These are phyloP conservation scores for Amiota mariae DNA, from an alignment of 2,888 invertebrate genomes.

Conservation along the genomic window DNA sequence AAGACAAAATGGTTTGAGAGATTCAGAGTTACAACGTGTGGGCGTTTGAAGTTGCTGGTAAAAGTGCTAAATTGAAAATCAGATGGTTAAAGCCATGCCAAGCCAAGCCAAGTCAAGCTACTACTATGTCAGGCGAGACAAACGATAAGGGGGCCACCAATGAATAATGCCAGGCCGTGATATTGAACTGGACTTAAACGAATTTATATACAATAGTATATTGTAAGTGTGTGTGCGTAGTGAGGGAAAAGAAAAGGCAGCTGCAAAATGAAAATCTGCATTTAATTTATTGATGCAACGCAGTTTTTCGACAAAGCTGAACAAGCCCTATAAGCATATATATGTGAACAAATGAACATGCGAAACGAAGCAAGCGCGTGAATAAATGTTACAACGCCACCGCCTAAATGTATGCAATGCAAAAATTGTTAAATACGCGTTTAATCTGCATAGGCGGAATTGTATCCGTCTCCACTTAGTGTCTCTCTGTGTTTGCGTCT, in stretches of 20 bases:
- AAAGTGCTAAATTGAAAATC: constrained; percentile 27
- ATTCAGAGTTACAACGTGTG: background rate
- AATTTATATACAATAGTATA: constrained; percentile 3
- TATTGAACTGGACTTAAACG: constrained; percentile 40
- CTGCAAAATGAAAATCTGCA: constrained; percentile 61
- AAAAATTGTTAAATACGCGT: constrained; percentile 63
- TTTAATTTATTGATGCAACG: constrained; percentile 64
- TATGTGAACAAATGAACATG: background rate
- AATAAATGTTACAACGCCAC: background rate
- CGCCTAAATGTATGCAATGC: constrained; percentile 64
- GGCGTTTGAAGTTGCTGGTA: background rate
- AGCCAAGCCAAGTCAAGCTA: constrained; percentile 29
- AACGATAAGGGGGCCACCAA: constrained; percentile 26
- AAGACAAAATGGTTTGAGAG: background rate
- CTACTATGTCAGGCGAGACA: constrained; percentile 16
- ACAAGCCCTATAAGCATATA: constrained; percentile 25
- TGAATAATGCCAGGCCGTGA: constrained; percentile 46
- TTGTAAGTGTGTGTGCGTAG: constrained; percentile 30
- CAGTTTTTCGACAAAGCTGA: constrained; percentile 32
- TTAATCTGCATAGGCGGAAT: constrained; percentile 57
- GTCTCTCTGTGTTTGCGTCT: background rate
- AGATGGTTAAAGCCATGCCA: constrained; percentile 31
- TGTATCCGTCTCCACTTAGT: constrained; percentile 12
- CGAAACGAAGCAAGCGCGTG: background rate
- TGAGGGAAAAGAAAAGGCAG: constrained; percentile 37